Evolutionary conservation across 2,888 invertebrate species (phyloP), one percentile per base, ranked within the genome.

Genomic region (Chrysolina haemoptera): DNA sequence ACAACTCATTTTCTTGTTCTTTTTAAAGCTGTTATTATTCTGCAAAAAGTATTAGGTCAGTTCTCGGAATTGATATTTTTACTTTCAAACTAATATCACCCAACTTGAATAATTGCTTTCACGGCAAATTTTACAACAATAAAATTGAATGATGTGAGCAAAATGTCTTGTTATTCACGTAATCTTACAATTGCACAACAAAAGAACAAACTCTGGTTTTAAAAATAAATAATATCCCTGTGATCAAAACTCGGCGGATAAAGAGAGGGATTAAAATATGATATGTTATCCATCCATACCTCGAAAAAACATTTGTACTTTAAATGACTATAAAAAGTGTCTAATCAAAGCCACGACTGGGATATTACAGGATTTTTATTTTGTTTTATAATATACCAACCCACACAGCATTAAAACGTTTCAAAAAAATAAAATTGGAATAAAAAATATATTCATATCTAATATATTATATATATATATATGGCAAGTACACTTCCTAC

Each of bases 231-330:
- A 74, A 48, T 71, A 75, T 79, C 75, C 78, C 75, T 74, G 79
- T 73, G 76, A 74, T 75, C 68, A 74, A 65, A 71, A 74, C 67
- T 78, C 73, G 74, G 76, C 74, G 72, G 75, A 76, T 76, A 77
- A 70, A 76, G 68, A 73, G 70, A 65, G 78, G 75, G 78, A 78
- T 76, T 80, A 78, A 80, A 81, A 79, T 82, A 79, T 85, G 85
- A 85, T 85, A 85, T 85, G 85, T 85, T 81, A 82, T 83, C 82
- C 85, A 86, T 85, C 83, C 86, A 86, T 83, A 86, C 86, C 91
- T 65, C 78, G 78, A 81, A 75, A 69, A 62, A 93, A 92, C 92
- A 92, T 93, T 93, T 93, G 93, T 93, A 93, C 93, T 93, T 91
- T 82, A 92, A 93, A 93, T 93, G 93, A 93, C 93, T 93, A 93